Evolutionary conservation across 2,113 vertebrate genomes (phyloP).

Genomic region (Notechis scutatus): DNA sequence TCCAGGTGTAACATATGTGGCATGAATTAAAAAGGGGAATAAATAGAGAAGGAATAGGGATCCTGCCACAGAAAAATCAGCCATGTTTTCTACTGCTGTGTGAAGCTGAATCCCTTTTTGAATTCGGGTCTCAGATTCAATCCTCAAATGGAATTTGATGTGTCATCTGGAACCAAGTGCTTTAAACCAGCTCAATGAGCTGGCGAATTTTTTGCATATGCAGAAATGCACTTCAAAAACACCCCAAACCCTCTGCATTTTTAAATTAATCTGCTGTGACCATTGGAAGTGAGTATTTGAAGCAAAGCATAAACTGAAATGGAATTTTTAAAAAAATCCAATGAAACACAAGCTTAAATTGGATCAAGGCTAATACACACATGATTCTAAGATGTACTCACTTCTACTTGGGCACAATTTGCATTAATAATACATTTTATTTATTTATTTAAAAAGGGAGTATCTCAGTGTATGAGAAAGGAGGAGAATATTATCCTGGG

Average conservation of each 20-base stretch:
- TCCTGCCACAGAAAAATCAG: neutral
- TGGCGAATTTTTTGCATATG: neutral
- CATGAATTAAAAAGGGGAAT: neutral
- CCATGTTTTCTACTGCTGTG: neutral
- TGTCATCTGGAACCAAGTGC: neutral
- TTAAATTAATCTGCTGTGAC: neutral
- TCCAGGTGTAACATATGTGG: neutral
- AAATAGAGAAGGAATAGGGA: neutral
- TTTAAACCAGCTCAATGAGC: neutral
- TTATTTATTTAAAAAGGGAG: neutral
- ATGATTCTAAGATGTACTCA: neutral
- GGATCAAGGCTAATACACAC: neutral
- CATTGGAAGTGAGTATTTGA: neutral
- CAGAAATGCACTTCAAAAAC: neutral
- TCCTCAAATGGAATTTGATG: neutral
- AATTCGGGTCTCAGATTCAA: neutral
- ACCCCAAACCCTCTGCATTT: neutral
- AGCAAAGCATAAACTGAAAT: neutral
- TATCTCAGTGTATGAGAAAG: neutral
- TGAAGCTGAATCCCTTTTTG: neutral
- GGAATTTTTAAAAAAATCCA: neutral
- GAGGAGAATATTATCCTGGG: neutral
- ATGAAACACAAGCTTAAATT: neutral
- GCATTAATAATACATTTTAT: neutral
- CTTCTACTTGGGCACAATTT: neutral